Conservation (phyloP, 2,888 invertebrate species). For the Arrhopalites spinosus region DNA sequence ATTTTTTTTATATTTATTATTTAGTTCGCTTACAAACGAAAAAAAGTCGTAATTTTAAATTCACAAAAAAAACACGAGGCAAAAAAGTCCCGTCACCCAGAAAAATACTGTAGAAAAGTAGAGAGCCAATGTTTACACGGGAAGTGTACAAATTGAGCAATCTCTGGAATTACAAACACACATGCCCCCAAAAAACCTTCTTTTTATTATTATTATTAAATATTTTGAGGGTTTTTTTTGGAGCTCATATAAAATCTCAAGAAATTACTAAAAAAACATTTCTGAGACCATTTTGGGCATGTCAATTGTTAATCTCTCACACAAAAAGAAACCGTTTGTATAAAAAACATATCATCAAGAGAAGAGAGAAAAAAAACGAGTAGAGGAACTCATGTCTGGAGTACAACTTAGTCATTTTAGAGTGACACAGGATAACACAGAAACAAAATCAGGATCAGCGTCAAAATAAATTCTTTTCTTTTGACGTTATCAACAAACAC, state of each 20-base stretch:
- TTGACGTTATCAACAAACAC: too few relatives aligned
- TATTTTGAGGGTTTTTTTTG: not conserved
- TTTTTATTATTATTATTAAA: too few relatives aligned
- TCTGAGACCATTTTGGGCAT: not conserved
- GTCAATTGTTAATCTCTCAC: too few relatives aligned
- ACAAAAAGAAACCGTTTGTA: too few relatives aligned
- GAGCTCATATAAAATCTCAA: not conserved
- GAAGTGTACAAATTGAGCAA: slow-evolving; percentile 54
- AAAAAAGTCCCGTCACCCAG: slow-evolving; percentile 53
- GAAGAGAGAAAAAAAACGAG: too few relatives aligned
- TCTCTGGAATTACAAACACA: slow-evolving; percentile 55
- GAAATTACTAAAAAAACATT: not conserved
- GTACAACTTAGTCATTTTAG: too few relatives aligned
- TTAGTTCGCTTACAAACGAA: slow-evolving; percentile 38
- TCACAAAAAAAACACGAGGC: slow-evolving; percentile 36
- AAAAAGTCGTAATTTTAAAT: slow-evolving; percentile 37
- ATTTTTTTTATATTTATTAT: slow-evolving; percentile 21
- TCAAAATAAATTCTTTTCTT: too few relatives aligned
- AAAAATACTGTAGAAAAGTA: slow-evolving; percentile 57
- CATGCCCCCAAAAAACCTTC: slow-evolving; percentile 39
- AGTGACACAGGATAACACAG: too few relatives aligned
- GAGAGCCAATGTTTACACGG: slow-evolving; percentile 47
- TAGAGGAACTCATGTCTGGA: too few relatives aligned
- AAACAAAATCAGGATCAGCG: too few relatives aligned
- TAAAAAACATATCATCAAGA: too few relatives aligned